phyloP scores from a whole-genome alignment of 2,888 invertebrate genomes.

The Cheilosia urbana region DNA sequence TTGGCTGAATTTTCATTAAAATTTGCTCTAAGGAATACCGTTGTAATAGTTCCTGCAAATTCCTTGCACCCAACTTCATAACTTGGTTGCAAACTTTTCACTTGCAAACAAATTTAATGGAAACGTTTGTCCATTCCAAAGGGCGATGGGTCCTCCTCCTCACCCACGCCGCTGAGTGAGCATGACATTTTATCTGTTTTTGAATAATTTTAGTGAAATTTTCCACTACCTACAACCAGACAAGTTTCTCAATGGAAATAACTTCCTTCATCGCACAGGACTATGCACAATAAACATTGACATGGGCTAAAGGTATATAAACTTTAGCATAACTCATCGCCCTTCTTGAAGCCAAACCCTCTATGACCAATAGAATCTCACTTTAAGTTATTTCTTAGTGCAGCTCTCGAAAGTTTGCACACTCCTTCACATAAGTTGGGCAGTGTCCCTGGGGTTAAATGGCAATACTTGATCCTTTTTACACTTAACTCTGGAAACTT shows the following conservation, averaged over 20 bases:
- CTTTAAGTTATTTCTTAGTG: background rate
- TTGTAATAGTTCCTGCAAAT: no score
- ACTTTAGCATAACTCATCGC: conserved; percentile 3
- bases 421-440: conserved; percentile 1
- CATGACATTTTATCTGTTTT: conserved; percentile 14
- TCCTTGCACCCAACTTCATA: no score
- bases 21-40: no score
- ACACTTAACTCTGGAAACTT: conserved; percentile 45
- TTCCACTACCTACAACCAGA: conserved; percentile 1
- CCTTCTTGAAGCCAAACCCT: conserved; percentile 1
- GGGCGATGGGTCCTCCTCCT: no score
- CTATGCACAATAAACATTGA: conserved; percentile 19
- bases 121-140: no score
- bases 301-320: background rate
- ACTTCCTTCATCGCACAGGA: background rate
- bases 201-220: conserved; percentile 23
- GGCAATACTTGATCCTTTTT: conserved; percentile 64
- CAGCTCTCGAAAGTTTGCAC: conserved; percentile 19
- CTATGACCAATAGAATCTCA: conserved; percentile 4
- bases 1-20: no score
- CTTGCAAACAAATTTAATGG: no score
- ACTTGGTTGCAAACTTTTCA: no score
- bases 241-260: conserved; percentile 4
- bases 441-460: conserved; percentile 28
- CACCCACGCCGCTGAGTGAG: background rate